phyloP scores from a whole-genome alignment of 2,888 invertebrate genomes.

The Acleris laterana region DNA sequence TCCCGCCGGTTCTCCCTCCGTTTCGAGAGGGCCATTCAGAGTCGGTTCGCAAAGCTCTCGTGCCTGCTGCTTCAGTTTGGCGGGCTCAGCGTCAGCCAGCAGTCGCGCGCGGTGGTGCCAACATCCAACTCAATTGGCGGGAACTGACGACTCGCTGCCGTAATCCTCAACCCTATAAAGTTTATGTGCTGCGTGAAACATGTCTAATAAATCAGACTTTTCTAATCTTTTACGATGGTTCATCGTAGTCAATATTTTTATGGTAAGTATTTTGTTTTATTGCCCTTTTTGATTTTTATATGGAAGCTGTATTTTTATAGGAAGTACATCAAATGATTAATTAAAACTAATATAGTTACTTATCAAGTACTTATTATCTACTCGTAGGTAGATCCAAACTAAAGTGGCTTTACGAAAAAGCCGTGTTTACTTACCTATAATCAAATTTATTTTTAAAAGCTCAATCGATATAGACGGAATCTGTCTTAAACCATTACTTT shows the following conservation, averaged over 20 bases:
- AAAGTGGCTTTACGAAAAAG: no score
- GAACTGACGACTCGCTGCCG: slow-evolving; percentile 59
- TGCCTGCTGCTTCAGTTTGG: slow-evolving; percentile 77
- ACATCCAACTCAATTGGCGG: slow-evolving; percentile 64
- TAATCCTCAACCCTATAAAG: slow-evolving; percentile 49
- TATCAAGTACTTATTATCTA: no score
- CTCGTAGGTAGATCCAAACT: no score
- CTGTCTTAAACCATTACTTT: no score
- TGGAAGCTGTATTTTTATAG: not conserved
- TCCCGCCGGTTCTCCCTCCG: slow-evolving; percentile 79
- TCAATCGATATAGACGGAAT: no score
- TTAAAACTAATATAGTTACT: no score
- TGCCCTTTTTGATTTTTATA: slow-evolving; percentile 8
- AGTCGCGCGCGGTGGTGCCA: slow-evolving; percentile 62
- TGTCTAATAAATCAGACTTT: slow-evolving; percentile 46
- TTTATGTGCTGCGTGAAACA: slow-evolving; percentile 71
- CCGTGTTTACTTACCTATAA: no score
- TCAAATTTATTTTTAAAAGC: no score
- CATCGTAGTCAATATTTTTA: slow-evolving; percentile 59
- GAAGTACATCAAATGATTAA: no score
- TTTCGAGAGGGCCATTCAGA: slow-evolving; percentile 78
- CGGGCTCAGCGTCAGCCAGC: slow-evolving; percentile 72
- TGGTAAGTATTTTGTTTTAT: slow-evolving; percentile 61
- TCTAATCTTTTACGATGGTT: slow-evolving; percentile 64
- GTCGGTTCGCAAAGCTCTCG: slow-evolving; percentile 81